Evolutionary conservation across 2,888 invertebrate genomes (phyloP).

Genomic region (Tetanocera ferruginea): DNA sequence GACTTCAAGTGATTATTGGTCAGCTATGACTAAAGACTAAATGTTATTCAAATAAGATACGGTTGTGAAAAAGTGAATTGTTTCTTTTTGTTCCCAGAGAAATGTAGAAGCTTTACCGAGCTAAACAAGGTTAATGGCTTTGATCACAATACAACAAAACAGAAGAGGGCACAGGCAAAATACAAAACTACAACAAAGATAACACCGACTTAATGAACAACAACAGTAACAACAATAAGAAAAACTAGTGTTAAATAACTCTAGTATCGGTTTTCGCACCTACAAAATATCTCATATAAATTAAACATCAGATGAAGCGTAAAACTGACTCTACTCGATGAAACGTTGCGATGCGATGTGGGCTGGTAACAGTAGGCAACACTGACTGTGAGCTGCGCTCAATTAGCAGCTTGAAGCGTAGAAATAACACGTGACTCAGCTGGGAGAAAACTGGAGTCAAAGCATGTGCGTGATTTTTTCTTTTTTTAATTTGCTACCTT

Average conservation of each 20-base stretch:
- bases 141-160: neutral
- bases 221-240: neutral
- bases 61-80: too few relatives aligned
- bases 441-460: neutral
- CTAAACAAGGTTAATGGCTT: conserved; percentile 9
- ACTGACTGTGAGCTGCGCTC: neutral
- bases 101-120: neutral
- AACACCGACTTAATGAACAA: neutral
- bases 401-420: conserved; percentile 8
- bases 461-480: neutral
- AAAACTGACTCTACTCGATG: neutral
- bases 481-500: too few relatives aligned
- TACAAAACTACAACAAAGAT: neutral
- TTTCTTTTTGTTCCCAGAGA: neutral
- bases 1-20: too few relatives aligned
- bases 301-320: conserved; percentile 15
- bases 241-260: neutral
- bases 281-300: conserved; percentile 14
- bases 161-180: neutral
- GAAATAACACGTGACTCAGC: conserved; percentile 25
- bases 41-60: too few relatives aligned
- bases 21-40: too few relatives aligned
- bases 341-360: neutral
- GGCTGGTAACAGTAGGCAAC: neutral
- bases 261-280: conserved; percentile 14